phyloP scores from a whole-genome alignment of 2,888 invertebrate species.

The Hyposoter didymator region DNA sequence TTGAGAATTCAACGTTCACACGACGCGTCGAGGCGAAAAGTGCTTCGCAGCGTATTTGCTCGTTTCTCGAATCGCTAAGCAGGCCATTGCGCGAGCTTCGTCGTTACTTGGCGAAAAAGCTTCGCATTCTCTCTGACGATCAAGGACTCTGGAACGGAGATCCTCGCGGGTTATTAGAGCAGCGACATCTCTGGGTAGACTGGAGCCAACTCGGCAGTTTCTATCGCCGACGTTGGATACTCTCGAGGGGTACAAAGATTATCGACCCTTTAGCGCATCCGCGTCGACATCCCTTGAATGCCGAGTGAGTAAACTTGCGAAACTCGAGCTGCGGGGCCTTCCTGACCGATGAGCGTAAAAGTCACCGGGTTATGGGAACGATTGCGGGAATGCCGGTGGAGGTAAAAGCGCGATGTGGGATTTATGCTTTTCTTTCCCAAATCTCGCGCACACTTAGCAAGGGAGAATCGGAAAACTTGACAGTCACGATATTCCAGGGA shows the following conservation, averaged over 20 bases:
- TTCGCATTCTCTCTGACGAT: too few species aligned
- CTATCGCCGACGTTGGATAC: slow-evolving; percentile 47
- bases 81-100: too few species aligned
- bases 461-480: neutral
- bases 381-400: neutral
- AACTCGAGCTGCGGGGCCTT: slow-evolving; percentile 74
- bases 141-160: neutral
- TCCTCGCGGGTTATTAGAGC: neutral
- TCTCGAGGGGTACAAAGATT: slow-evolving; percentile 52
- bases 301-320: slow-evolving; percentile 39
- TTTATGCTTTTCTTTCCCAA: neutral
- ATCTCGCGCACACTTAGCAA: neutral
- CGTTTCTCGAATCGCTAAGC: too few species aligned
- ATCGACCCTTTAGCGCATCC: slow-evolving; percentile 63
- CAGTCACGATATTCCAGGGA: neutral
- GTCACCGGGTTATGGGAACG: slow-evolving; percentile 15
- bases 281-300: slow-evolving; percentile 26
- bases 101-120: too few species aligned
- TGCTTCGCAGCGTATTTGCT: too few species aligned
- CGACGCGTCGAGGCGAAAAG: too few species aligned
- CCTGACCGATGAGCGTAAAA: slow-evolving; percentile 80
- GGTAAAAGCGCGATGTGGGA: neutral
- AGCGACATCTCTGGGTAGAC: slow-evolving; percentile 65
- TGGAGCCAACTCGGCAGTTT: neutral
- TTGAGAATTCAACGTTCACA: too few species aligned